phyloP scores from a whole-genome alignment of 2,888 invertebrate species.

The Aphrophora alni region DNA sequence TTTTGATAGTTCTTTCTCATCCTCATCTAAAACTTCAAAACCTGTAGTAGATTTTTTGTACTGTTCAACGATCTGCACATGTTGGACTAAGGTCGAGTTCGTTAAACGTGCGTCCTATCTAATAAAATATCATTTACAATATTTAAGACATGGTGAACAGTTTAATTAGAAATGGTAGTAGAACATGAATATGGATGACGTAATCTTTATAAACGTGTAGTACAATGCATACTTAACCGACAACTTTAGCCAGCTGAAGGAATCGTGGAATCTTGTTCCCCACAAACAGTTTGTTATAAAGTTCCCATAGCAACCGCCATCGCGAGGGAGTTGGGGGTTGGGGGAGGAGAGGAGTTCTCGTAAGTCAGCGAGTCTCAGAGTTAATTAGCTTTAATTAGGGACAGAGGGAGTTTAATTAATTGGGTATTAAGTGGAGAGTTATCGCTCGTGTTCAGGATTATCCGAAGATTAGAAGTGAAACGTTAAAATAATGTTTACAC shows the following conservation, averaged over 20 bases:
- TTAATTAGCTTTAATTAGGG: slow-evolving; percentile 49
- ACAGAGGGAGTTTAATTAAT: slow-evolving; percentile 33
- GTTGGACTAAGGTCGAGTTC: too few species aligned
- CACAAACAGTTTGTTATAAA: slow-evolving; percentile 6
- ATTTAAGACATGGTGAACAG: too few species aligned
- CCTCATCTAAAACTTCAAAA: too few species aligned
- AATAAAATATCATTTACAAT: too few species aligned
- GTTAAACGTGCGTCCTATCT: too few species aligned
- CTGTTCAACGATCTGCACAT: too few species aligned
- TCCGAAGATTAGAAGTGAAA: slow-evolving; percentile 16
- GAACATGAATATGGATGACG: too few species aligned
- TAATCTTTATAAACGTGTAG: background rate
- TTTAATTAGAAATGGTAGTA: too few species aligned
- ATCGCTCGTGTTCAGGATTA: slow-evolving; percentile 35
- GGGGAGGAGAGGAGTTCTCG: slow-evolving; percentile 25
- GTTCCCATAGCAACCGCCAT: slow-evolving; percentile 27
- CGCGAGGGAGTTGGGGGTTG: slow-evolving; percentile 20
- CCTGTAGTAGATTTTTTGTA: too few species aligned
- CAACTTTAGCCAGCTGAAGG: background rate
- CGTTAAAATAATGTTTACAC: background rate
- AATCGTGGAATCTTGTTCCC: background rate
- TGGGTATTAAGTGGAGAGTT: slow-evolving; percentile 37
- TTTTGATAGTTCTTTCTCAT: too few species aligned
- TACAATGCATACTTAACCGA: background rate
- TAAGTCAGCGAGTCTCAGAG: slow-evolving; percentile 41